Conservation (phyloP, 2,888 invertebrate genomes). For the Syrphus vitripennis region DNA sequence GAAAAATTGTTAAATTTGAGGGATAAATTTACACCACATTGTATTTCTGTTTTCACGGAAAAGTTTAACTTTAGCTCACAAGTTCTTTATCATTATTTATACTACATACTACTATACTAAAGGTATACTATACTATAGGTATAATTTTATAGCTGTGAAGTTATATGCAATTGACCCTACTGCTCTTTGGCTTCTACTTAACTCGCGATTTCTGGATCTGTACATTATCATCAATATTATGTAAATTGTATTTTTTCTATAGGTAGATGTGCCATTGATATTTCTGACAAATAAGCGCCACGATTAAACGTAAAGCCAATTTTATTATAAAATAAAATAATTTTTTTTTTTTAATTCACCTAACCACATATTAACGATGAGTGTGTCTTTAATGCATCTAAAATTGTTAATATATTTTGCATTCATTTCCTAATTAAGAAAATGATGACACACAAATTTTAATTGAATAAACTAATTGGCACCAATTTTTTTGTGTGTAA, state of each 20-base stretch:
- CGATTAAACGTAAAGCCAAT: neutral
- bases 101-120: too few relatives aligned
- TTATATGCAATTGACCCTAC: too few relatives aligned
- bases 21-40: too few relatives aligned
- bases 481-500: neutral
- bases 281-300: neutral
- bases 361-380: neutral
- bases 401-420: neutral
- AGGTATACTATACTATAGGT: too few relatives aligned
- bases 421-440: conserved; percentile 6
- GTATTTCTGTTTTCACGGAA: too few relatives aligned
- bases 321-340: neutral
- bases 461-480: neutral
- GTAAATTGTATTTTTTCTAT: neutral
- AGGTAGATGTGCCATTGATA: neutral
- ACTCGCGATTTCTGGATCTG: neutral
- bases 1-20: too few relatives aligned
- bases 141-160: too few relatives aligned
- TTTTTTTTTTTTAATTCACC: neutral
- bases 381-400: neutral
- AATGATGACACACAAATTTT: conserved; percentile 21
- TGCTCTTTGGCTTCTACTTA: neutral
- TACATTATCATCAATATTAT: neutral
- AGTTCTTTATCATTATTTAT: too few relatives aligned
- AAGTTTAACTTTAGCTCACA: too few relatives aligned